Conservation (phyloP, 2,113 vertebrate genomes). For the Gymnocephalus cernua region DNA sequence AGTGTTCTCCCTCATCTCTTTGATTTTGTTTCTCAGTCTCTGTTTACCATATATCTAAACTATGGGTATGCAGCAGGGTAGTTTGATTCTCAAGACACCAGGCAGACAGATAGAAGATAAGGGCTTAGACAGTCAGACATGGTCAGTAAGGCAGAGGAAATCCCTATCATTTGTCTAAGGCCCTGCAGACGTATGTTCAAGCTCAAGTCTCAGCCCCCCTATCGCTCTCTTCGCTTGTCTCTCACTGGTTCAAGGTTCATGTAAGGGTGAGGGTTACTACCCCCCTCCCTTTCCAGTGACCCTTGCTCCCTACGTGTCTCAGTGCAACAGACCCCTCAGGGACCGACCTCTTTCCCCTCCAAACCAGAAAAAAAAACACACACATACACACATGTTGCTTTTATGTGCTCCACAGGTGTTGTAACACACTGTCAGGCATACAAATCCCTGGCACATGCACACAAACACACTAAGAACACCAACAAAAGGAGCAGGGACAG, state of each 20-base stretch:
- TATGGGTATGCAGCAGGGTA: not conserved
- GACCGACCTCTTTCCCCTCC: constrained; percentile 64
- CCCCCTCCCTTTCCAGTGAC: constrained; percentile 71
- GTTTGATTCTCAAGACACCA: constrained; percentile 42
- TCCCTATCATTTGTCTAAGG: constrained; percentile 78
- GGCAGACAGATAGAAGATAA: constrained; percentile 70
- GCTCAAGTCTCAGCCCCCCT: constrained; percentile 74
- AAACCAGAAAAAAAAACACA: constrained; percentile 47
- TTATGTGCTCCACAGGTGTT: constrained; percentile 70
- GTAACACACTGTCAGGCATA: constrained; percentile 34
- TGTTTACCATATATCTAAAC: constrained; percentile 44
- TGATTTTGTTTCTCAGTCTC: constrained; percentile 20
- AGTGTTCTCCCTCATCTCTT: constrained; percentile 14
- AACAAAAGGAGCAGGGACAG: constrained; percentile 24
- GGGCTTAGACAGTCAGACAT: constrained; percentile 68
- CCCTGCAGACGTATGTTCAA: constrained; percentile 79
- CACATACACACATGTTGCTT: constrained; percentile 55
- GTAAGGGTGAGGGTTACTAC: constrained; percentile 75
- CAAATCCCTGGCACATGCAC: constrained; percentile 11
- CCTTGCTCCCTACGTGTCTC: constrained; percentile 74
- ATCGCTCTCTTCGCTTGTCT: constrained; percentile 48
- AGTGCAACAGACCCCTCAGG: constrained; percentile 70
- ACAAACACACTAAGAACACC: constrained; percentile 19
- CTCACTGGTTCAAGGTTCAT: constrained; percentile 76
- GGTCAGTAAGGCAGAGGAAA: constrained; percentile 75